Conservation (phyloP, 2,113 vertebrate genomes). For the Pluvialis apricaria region DNA sequence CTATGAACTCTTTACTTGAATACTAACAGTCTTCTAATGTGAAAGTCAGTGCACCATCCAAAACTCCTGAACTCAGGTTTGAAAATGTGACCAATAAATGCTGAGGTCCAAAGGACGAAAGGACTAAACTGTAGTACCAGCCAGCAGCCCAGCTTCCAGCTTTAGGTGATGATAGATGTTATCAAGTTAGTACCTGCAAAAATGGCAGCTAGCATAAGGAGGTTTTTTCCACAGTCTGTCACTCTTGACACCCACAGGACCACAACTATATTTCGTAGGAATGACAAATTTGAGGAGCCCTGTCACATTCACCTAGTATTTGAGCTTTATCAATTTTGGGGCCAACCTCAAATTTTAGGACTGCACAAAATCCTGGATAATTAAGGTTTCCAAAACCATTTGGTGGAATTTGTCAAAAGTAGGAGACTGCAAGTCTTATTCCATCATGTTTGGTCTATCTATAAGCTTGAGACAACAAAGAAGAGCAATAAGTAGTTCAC, state of each 20-base stretch:
- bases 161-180: neutral
- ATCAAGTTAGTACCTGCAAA: neutral
- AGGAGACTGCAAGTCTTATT: neutral
- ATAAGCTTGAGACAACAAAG: neutral
- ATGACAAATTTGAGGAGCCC: neutral
- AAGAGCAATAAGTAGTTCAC: neutral
- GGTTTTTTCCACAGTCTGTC: neutral
- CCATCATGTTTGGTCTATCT: neutral
- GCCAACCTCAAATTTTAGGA: neutral
- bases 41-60: neutral
- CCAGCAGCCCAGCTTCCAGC: neutral
- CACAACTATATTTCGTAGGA: neutral
- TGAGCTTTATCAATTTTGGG: neutral
- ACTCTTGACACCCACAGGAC: neutral
- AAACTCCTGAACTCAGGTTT: neutral
- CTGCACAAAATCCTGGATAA: neutral
- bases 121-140: neutral
- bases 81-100: neutral
- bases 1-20: neutral
- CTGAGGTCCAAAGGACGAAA: neutral
- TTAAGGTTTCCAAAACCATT: neutral
- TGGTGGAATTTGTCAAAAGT: neutral
- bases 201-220: neutral
- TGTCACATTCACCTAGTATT: neutral
- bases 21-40: constrained; percentile 4